Evolutionary conservation across 2,113 vertebrate genomes (phyloP).

Genomic region (Malurus melanocephalus): DNA sequence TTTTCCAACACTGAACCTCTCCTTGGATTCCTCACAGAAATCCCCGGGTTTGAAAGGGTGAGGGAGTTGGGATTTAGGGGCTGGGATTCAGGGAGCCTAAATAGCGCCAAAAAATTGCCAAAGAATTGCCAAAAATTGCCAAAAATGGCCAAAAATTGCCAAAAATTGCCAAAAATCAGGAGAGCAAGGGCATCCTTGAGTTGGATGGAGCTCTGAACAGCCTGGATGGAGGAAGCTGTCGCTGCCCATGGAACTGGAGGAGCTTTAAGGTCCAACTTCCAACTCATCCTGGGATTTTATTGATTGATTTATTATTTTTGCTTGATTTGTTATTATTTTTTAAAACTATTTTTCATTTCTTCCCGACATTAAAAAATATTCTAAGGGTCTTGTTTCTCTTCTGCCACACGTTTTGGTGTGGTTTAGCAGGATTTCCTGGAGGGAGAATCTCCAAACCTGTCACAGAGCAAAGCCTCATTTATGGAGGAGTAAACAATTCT

Average conservation of each 20-base stretch:
- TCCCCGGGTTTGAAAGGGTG: neutral
- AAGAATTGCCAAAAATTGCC: neutral
- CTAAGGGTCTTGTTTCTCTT: neutral
- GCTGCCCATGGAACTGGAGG: neutral
- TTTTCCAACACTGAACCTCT: neutral
- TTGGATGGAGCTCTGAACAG: neutral
- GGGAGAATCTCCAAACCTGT: neutral
- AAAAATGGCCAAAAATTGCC: neutral
- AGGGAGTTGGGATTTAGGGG: neutral
- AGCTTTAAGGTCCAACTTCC: neutral
- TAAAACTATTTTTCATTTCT: rapidly evolving
- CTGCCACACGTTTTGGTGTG: neutral
- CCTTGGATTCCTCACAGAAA: neutral
- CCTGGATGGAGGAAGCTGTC: neutral
- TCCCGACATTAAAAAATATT: neutral
- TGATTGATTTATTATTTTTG: neutral
- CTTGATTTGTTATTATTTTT: neutral
- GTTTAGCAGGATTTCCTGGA: neutral
- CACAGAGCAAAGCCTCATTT: neutral
- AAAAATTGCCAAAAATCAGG: neutral
- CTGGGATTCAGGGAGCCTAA: neutral
- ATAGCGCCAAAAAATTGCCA: neutral
- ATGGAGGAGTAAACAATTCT: neutral
- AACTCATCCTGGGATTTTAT: neutral
- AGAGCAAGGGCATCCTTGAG: neutral